Conservation (phyloP, 2,113 vertebrate genomes). For the Apteryx mantelli region DNA sequence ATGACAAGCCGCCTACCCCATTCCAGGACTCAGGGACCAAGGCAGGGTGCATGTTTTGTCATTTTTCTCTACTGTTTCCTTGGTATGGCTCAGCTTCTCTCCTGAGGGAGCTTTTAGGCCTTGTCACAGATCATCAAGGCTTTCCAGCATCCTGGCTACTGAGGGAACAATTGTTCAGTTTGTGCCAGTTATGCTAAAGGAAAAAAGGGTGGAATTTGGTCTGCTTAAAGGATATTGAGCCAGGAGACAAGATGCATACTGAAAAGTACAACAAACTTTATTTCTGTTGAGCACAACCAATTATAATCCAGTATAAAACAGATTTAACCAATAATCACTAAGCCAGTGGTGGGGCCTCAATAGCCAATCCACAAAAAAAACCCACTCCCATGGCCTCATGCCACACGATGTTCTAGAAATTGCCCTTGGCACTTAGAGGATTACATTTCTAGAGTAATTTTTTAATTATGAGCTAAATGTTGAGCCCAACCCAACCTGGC, state of each 20-base stretch:
- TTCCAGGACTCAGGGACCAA: neutral
- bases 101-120: neutral
- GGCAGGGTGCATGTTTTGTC: neutral
- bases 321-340: neutral
- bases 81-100: neutral
- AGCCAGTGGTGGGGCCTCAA: neutral
- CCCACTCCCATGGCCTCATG: neutral
- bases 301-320: neutral
- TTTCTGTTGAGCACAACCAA: neutral
- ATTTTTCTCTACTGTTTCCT: neutral
- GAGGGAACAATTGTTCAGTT: neutral
- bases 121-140: neutral
- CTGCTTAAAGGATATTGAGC: neutral
- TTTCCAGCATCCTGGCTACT: neutral
- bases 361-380: neutral
- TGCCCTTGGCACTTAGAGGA: neutral
- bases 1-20: neutral
- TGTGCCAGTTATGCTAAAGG: neutral
- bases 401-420: neutral
- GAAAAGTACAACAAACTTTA: neutral
- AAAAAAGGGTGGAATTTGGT: neutral
- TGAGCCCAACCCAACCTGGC: neutral
- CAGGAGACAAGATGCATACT: neutral
- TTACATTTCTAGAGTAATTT: neutral
- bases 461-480: neutral